Percentiles rank a stretch among this genome's conserved stretches.
Evolutionary conservation across 2,113 vertebrate genomes (phyloP).

Genomic region (Blennius ocellaris): DNA sequence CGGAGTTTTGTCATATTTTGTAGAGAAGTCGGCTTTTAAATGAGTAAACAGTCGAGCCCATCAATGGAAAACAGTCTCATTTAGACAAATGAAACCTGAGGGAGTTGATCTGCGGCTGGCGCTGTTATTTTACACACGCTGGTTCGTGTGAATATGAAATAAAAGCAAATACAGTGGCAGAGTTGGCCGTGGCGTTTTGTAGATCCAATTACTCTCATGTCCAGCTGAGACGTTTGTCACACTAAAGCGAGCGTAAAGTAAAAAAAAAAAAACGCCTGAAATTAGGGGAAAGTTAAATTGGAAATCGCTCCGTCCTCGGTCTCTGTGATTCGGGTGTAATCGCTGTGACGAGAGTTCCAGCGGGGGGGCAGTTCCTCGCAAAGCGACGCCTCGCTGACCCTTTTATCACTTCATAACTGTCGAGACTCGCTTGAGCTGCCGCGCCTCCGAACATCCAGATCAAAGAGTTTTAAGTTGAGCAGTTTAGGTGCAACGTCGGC

Average conservation of each 20-base stretch:
- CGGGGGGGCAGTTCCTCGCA: conserved; percentile 10
- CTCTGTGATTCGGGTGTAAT: neutral
- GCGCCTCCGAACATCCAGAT: conserved; percentile 4
- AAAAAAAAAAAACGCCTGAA: neutral
- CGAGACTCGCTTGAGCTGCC: neutral
- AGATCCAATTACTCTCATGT: neutral
- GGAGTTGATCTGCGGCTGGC: neutral
- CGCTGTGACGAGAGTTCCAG: neutral
- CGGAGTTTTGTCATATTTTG: neutral
- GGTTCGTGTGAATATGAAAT: neutral
- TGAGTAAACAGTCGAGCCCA: neutral
- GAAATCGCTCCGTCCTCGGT: neutral
- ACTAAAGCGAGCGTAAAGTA: neutral
- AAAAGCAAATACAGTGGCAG: neutral
- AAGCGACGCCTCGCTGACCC: neutral
- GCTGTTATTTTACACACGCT: neutral
- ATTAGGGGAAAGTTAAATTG: conserved; percentile 1
- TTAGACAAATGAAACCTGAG: conserved; percentile 2
- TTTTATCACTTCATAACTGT: conserved; percentile 19
- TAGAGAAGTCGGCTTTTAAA: neutral
- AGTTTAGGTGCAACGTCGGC: conserved; percentile 11
- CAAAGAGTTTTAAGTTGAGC: conserved; percentile 5
- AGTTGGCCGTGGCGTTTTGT: neutral
- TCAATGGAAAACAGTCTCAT: neutral
- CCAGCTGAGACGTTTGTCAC: neutral